Base-by-base conservation (phyloP, 2,797 vertebrate species). In the Brachyalestes nurse region DNA sequence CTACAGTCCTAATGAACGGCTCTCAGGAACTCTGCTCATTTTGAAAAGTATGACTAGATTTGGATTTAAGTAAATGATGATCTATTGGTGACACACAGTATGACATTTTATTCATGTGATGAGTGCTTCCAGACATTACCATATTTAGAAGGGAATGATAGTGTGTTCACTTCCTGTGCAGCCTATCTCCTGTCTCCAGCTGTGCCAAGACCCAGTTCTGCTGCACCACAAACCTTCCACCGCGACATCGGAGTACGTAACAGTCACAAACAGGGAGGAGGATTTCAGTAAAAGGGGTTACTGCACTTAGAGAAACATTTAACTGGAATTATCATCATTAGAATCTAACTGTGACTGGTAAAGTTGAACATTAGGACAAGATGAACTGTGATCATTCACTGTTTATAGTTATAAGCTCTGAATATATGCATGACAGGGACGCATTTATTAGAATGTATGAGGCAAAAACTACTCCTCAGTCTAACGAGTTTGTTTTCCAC, bases 101-200 rank as follows among this genome's bases (percentile, higher is more conserved):
- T 28, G 51, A 73, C 71, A 72, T 17, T 21, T 53, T n/a, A 1
- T 73, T 53, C 28, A 42, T 19, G 65, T 47, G 38, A 69, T 49
- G 42, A 69, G 42, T 14, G 21, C 38, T 10, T 19, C 25, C 38
- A 6, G 42, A 19, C 19, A 1, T 51, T 38, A 71, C 23, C 47
- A 51, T 51, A 38, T 21, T 64, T 45, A 65, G 47, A 79, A 73
- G 72, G 42, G 12, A 25, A 62, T 49, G n/a, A 38, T 21, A 53
- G 60, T 72, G 16, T 55, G 5, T 14, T 62, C 55, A 12, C 62
- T 79, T 79, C 69, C 78, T 57, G 60, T 17, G 47, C 34, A 12
- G 60, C 13, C 34, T 45, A 66, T 65, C 78, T 65, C 38, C 16
- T 1, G 2, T 55, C 70, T 34, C 70, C 70, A 72, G 70, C 70